phyloP scores from a whole-genome alignment of 2,113 vertebrate species.

The Nothobranchius kuhntae region DNA sequence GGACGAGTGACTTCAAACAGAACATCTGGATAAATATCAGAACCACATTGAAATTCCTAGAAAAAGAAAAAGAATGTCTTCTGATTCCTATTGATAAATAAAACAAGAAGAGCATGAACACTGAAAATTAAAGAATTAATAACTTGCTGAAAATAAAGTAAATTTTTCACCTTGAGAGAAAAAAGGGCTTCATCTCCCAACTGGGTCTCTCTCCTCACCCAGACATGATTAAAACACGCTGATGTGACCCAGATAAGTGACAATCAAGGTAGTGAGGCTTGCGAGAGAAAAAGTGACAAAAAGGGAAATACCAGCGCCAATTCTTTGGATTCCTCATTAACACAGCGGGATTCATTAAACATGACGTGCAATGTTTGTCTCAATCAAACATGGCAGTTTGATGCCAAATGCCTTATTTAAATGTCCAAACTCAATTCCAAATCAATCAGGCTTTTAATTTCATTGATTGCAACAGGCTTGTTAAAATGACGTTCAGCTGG shows the following conservation, averaged over 20 bases:
- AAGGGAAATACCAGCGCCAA: constrained; percentile 20
- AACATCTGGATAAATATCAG: background rate
- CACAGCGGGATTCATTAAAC: constrained; percentile 28
- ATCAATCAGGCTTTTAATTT: constrained; percentile 54
- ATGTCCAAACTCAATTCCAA: constrained; percentile 31
- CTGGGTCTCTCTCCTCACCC: constrained; percentile 34
- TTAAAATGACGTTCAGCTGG: constrained; percentile 42
- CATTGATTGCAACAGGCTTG: constrained; percentile 30
- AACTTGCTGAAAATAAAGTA: constrained; percentile 28
- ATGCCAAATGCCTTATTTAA: background rate
- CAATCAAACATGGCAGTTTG: constrained; percentile 27
- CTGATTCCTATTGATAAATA: background rate
- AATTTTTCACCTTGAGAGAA: constrained; percentile 34
- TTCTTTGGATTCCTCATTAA: constrained; percentile 36
- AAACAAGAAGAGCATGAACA: constrained; percentile 7
- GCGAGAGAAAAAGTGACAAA: constrained; percentile 4
- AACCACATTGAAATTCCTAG: background rate
- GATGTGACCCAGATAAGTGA: constrained; percentile 48
- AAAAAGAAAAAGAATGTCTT: background rate
- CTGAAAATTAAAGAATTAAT: constrained; percentile 17
- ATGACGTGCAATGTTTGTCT: constrained; percentile 4
- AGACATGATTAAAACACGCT: constrained; percentile 54
- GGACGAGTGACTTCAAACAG: background rate
- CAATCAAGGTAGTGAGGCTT: constrained; percentile 49
- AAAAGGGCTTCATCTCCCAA: constrained; percentile 48